Evolutionary conservation across 2,888 invertebrate species (phyloP).

Genomic region (Sarcophaga rosellei): DNA sequence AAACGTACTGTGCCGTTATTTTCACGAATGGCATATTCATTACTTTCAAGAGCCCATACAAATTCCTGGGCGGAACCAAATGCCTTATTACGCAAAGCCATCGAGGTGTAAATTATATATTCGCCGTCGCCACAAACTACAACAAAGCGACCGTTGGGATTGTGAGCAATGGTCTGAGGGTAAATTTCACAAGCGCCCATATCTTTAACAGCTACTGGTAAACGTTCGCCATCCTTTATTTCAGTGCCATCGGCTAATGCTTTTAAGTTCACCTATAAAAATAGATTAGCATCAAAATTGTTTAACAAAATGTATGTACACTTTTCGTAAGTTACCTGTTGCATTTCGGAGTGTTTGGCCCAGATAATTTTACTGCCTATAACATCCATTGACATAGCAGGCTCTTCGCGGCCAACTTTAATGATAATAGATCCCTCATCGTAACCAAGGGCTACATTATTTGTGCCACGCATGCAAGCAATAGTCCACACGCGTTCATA

Average conservation of each 20-base stretch:
- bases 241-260: slow-evolving; percentile 83
- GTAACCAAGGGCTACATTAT: slow-evolving; percentile 96
- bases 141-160: slow-evolving; percentile 95
- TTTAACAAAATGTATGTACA: background rate
- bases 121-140: slow-evolving; percentile 99
- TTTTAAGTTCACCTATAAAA: slow-evolving; percentile 77
- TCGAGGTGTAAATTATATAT: slow-evolving; percentile 99
- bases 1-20: slow-evolving; percentile 94
- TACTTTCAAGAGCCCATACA: slow-evolving; percentile 98
- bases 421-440: slow-evolving; percentile 82
- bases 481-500: slow-evolving; percentile 99
- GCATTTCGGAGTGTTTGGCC: slow-evolving; percentile 99
- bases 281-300: background rate
- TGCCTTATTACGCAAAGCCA: slow-evolving; percentile 99
- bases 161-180: slow-evolving; percentile 98
- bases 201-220: slow-evolving; percentile 97
- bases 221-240: slow-evolving; percentile 94
- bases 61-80: slow-evolving; percentile 99
- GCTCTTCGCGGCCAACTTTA: slow-evolving; percentile 94
- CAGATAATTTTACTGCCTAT: slow-evolving; percentile 99
- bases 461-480: slow-evolving; percentile 94
- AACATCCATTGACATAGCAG: slow-evolving; percentile 99
- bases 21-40: slow-evolving; percentile 94
- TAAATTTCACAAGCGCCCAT: slow-evolving; percentile 99
- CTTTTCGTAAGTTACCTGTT: slow-evolving; percentile 84